Evolutionary conservation across 2,888 invertebrate species (phyloP).

Genomic region (Sesamia inferens): DNA sequence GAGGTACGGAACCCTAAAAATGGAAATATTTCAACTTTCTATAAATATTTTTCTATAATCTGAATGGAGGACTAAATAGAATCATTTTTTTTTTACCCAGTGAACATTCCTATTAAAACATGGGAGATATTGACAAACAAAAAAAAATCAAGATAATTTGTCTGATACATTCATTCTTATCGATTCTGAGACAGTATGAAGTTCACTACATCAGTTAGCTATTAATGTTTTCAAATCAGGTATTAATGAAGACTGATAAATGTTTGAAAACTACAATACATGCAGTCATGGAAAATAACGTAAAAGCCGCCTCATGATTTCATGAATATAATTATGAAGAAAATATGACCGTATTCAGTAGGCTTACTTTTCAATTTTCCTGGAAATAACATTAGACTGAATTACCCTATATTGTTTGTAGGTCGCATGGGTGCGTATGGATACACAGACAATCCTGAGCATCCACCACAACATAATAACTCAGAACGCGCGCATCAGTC

Average conservation of each 20-base stretch:
- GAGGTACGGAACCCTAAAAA: too few species aligned
- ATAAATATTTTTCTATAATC: too few species aligned
- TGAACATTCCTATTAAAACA: background rate
- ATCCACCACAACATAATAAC: conserved; percentile 98
- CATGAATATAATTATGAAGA: too few species aligned
- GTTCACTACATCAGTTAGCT: background rate
- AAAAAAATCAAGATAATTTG: background rate
- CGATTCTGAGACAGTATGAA: background rate
- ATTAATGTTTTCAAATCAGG: background rate
- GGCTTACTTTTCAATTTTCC: background rate
- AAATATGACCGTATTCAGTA: background rate
- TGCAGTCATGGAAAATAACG: background rate
- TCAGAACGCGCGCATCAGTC: conserved; percentile 96
- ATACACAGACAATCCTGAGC: conserved; percentile 97
- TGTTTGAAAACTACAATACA: background rate
- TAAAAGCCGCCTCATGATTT: background rate
- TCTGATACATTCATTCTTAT: background rate
- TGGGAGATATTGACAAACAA: background rate
- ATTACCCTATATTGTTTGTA: conserved; percentile 71
- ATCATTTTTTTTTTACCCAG: too few species aligned
- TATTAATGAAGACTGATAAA: conserved; percentile 1
- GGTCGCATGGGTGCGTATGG: conserved; percentile 98
- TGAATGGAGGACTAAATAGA: too few species aligned
- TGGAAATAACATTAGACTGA: background rate
- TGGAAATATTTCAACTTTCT: too few species aligned